A percentile compares a stretch with the other conserved stretches of the same genome.
Evolutionary conservation across 2,797 vertebrate species (phyloP).

Genomic region (Urophycis tenuis): DNA sequence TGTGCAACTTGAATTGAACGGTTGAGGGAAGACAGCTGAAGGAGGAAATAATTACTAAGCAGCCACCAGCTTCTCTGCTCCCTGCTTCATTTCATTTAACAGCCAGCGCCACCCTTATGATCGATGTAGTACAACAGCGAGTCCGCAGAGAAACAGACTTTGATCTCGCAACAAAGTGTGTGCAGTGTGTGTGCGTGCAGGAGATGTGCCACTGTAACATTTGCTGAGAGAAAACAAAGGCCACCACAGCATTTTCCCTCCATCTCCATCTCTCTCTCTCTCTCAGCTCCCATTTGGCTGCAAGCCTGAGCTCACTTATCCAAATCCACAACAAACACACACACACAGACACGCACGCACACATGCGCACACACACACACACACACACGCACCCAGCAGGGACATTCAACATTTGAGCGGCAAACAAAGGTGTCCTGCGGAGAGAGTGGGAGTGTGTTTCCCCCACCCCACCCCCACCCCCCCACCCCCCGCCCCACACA

Average conservation of each 20-base stretch:
- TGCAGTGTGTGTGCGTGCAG: not conserved
- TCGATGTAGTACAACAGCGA: not conserved
- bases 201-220: conserved; percentile 32
- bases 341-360: conserved; percentile 11
- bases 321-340: conserved; percentile 40
- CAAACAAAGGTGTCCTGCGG: conserved; percentile 62
- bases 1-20: not conserved
- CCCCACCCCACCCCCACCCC: too few relatives aligned
- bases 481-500: conserved; percentile 44
- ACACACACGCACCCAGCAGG: not conserved
- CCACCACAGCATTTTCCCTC: conserved; percentile 40
- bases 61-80: conserved; percentile 13
- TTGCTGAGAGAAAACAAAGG: conserved; percentile 45
- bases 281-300: conserved; percentile 44
- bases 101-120: not conserved
- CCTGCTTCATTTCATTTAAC: not conserved
- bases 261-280: conserved; percentile 12
- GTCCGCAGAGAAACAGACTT: not conserved
- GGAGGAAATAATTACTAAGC: conserved; percentile 5
- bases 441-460: conserved; percentile 54
- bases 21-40: conserved; percentile 1
- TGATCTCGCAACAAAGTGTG: not conserved
- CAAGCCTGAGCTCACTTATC: conserved; percentile 54
- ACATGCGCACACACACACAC: conserved; percentile 31
- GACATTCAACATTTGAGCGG: conserved; percentile 40